Percentiles rank a stretch among this genome's conserved stretches.
Evolutionary conservation across 2,797 vertebrate genomes (phyloP).

Genomic region (Acrocephalus scirpaceus): DNA sequence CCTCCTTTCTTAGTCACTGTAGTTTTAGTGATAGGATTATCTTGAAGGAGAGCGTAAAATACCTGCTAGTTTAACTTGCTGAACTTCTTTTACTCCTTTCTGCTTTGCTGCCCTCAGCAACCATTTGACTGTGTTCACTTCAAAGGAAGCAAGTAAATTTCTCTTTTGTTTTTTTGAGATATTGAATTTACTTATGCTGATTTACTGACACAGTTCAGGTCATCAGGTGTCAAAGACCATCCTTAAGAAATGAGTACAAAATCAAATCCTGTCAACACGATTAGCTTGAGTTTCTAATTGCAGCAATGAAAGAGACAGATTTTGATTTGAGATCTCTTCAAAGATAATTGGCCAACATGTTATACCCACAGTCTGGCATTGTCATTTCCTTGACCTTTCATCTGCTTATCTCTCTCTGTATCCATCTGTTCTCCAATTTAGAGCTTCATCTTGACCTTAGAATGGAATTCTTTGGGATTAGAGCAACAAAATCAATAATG

Average conservation of each 20-base stretch:
- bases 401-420: not conserved
- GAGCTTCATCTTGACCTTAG: not conserved
- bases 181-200: not conserved
- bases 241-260: not conserved
- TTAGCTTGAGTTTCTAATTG: not conserved
- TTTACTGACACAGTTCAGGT: not conserved
- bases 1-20: not conserved
- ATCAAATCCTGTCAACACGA: not conserved
- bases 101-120: not conserved
- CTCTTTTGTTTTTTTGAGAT: not conserved
- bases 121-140: not conserved
- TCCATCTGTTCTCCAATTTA: not conserved
- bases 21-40: not conserved
- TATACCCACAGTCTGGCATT: not conserved
- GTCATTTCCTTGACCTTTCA: not conserved
- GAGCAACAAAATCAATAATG: not conserved
- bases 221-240: not conserved
- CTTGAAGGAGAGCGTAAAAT: not conserved
- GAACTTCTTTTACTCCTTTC: constrained; percentile 9
- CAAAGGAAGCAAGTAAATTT: not conserved
- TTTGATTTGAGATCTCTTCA: not conserved
- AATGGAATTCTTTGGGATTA: not conserved
- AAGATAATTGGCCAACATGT: not conserved
- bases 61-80: not conserved
- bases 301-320: not conserved